A percentile compares a stretch with the other conserved stretches of the same genome.
phyloP scores from a whole-genome alignment of 2,888 invertebrate genomes.

The Drosophila monieri region DNA sequence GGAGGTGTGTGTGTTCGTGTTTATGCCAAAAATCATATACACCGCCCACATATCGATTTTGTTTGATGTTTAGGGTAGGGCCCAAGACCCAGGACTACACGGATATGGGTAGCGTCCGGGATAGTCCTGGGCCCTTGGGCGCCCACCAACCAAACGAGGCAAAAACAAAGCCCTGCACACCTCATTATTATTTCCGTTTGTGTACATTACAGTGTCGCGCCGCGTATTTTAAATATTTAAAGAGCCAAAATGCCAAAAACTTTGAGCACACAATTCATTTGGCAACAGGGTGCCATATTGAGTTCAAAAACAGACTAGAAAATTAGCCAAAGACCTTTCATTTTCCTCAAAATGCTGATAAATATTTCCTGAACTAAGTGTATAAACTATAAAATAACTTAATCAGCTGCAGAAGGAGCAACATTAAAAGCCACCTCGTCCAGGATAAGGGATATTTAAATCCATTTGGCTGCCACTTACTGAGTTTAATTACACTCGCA shows the following conservation, averaged over 20 bases:
- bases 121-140: constrained; percentile 50
- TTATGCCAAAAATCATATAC: constrained; percentile 73
- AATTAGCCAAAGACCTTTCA: not conserved
- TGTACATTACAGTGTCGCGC: constrained; percentile 48
- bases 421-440: constrained; percentile 2
- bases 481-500: constrained; percentile 6
- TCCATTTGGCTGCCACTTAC: constrained; percentile 1
- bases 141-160: constrained; percentile 17
- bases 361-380: not conserved
- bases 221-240: constrained; percentile 73
- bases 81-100: constrained; percentile 23
- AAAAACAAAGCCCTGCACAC: constrained; percentile 35
- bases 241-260: constrained; percentile 57
- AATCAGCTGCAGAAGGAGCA: not conserved
- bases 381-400: not conserved
- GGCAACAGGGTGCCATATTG: not conserved
- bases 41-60: constrained; percentile 76
- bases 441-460: not conserved
- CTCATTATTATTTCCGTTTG: constrained; percentile 51
- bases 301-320: not conserved
- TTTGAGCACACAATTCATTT: constrained; percentile 14
- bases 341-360: not conserved
- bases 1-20: constrained; percentile 43
- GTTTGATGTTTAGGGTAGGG: constrained; percentile 72
- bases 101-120: constrained; percentile 15